Conservation (phyloP, 2,888 invertebrate genomes). For the Drosophila stalkeri region DNA sequence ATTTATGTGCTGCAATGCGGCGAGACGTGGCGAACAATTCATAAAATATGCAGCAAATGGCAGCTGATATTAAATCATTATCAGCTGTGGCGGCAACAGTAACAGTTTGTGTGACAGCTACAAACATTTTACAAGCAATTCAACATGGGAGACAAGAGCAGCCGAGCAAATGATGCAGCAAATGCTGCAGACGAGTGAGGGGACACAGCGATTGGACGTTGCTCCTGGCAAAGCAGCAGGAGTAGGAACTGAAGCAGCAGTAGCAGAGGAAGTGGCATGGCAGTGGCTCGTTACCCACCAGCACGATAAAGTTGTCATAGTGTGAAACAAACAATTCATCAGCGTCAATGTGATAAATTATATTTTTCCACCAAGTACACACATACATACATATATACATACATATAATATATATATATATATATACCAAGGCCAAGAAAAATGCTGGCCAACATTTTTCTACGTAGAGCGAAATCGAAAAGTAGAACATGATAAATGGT, state of each 20-base stretch:
- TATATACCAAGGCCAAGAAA: constrained; percentile 16
- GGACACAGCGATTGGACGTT: background rate
- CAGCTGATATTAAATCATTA: constrained; percentile 64
- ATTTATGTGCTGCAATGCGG: constrained; percentile 52
- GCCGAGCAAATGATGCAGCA: constrained; percentile 62
- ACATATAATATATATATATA: background rate
- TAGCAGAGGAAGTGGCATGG: background rate
- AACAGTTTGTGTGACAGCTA: constrained; percentile 53
- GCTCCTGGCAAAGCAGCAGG: constrained; percentile 15
- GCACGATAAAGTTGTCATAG: constrained; percentile 80
- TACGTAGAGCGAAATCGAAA: constrained; percentile 44
- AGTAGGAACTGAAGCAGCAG: background rate
- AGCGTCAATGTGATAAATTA: constrained; percentile 80
- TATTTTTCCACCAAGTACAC: constrained; percentile 58
- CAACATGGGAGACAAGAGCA: constrained; percentile 49
- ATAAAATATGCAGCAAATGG: constrained; percentile 56
- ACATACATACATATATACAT: background rate
- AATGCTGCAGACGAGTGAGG: constrained; percentile 28
- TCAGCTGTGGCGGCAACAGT: constrained; percentile 31
- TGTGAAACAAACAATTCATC: constrained; percentile 78
- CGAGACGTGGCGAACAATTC: constrained; percentile 39
- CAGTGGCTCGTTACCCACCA: constrained; percentile 21
- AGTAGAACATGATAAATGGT: constrained; percentile 72
- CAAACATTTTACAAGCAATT: constrained; percentile 74
- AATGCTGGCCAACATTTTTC: constrained; percentile 68